A percentile compares a stretch with the other conserved stretches of the same genome.
These are phyloP conservation scores for Orchesella flavescens DNA, from an alignment of 2,888 invertebrate species.

Conservation along the genomic window DNA sequence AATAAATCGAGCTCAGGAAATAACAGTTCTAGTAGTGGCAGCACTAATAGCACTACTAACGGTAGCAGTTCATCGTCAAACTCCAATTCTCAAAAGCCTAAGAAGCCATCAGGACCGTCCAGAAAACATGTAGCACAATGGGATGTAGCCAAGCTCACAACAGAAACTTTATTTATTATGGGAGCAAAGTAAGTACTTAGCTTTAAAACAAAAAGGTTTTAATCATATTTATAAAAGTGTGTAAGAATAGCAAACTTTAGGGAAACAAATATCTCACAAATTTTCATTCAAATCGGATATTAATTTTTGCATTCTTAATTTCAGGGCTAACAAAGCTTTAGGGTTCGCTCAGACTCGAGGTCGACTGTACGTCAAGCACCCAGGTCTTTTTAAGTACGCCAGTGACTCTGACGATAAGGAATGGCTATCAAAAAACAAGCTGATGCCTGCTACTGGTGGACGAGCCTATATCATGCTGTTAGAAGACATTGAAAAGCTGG, in stretches of 20 bases:
- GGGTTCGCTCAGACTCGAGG: constrained; percentile 85
- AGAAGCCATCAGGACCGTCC: constrained; percentile 72
- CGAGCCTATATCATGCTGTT: constrained; percentile 86
- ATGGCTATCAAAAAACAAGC: constrained; percentile 84
- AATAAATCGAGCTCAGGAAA: constrained; percentile 67
- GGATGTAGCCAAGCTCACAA: constrained; percentile 83
- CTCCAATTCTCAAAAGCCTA: constrained; percentile 70
- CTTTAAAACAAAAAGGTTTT: too few species aligned
- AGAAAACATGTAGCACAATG: constrained; percentile 78
- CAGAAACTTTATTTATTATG: constrained; percentile 86
- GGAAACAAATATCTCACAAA: too few species aligned
- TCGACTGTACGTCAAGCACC: constrained; percentile 84
- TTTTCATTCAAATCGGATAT: background rate
- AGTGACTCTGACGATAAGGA: constrained; percentile 88
- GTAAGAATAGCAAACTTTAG: too few species aligned
- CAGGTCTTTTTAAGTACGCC: constrained; percentile 84
- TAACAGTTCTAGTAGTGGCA: constrained; percentile 63
- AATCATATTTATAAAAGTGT: too few species aligned
- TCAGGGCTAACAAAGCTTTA: constrained; percentile 80
- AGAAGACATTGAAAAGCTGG: constrained; percentile 85
- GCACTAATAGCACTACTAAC: constrained; percentile 61
- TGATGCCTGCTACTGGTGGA: constrained; percentile 85
- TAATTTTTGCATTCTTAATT: constrained; percentile 34
- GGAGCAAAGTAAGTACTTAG: constrained; percentile 79
- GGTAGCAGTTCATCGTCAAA: constrained; percentile 60